Base-by-base conservation (phyloP, 2,797 vertebrate species). In the Lerista edwardsae region DNA sequence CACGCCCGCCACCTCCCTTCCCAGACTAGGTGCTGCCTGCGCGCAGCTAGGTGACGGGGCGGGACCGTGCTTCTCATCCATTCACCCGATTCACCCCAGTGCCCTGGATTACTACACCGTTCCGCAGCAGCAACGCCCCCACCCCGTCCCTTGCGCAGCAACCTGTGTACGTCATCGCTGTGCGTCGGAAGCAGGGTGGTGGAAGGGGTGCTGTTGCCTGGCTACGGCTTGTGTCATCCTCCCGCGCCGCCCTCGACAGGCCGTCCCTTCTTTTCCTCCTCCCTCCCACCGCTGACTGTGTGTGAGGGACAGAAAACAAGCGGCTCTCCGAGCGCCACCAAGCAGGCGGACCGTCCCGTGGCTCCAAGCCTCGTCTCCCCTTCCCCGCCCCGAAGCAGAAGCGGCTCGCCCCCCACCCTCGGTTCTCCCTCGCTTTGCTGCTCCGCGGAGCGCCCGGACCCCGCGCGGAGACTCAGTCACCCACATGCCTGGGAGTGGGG, bases 221-320 rank as follows among this genome's bases (percentile, higher is more conserved):
- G 84, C 67, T 39, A 86, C 84, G 55, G 34, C 34, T 8, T 0
- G 64, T 89, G 91, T 96, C 93, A 96, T 95, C 92, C 74, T 34
- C 0, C 31, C n/a, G 95, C 95, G 96, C 93, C 93, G 41, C 79
- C 39, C 78, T 61, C 55, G 64, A 59, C 71, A 39, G 71, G 71
- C 78, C 79, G 84, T 86, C 79, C 84, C 79, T 77, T 76, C 79
- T 82, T 71, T 62, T 39, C 39, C 79, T 47, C n/a, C 39, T 69
- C 73, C 79, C 73, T 67, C 89, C 34, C 91, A 86, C 86, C 80
- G 25, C 84, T 73, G 36, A 71, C 86, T 74, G 90, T 90, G 94
- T 82, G 88, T 86, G 92, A 84, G 88, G 93, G 71, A 55, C 76
- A 34, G 92, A 91, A 87, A 88, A 91, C 80, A 90, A 90, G 88